Evolutionary conservation across 2,888 invertebrate species (phyloP).

Genomic region (Aleiodes testaceus): DNA sequence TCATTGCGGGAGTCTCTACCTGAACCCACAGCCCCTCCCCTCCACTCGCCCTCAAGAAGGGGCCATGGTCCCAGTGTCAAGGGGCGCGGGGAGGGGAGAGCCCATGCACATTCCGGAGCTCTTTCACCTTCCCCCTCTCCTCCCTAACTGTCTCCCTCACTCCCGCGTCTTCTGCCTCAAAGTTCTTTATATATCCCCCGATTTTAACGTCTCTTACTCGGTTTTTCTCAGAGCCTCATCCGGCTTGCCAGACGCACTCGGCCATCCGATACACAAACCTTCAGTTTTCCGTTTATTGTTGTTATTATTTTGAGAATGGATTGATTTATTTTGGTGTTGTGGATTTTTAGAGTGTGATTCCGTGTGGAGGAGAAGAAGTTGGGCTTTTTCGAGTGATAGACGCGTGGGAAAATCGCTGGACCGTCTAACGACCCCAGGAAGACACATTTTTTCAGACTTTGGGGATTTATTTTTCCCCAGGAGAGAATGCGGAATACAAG

Average conservation of each 20-base stretch:
- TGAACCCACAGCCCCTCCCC: conserved; percentile 37
- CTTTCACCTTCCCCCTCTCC: conserved; percentile 30
- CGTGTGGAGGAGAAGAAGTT: conserved; percentile 7
- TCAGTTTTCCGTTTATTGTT: conserved; percentile 5
- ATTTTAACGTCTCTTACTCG: conserved; percentile 33
- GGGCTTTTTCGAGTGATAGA: too few relatives aligned
- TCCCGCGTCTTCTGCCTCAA: conserved; percentile 19
- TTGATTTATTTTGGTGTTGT: not conserved
- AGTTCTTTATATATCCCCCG: conserved; percentile 36
- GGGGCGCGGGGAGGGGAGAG: conserved; percentile 29
- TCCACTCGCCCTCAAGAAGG: conserved; percentile 1
- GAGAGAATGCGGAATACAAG: conserved; percentile 1
- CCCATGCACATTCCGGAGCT: conserved; percentile 43
- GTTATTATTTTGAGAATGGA: not conserved
- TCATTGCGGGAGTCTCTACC: conserved; percentile 32
- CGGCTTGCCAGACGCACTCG: conserved; percentile 43
- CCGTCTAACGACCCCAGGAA: conserved; percentile 33
- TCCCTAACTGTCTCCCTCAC: conserved; percentile 20
- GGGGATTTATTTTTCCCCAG: not conserved
- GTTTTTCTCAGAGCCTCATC: conserved; percentile 43
- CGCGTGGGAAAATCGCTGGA: conserved; percentile 23
- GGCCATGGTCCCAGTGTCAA: conserved; percentile 22
- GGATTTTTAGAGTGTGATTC: not conserved
- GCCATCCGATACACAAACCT: too few relatives aligned
- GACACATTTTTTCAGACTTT: conserved; percentile 28